Percentiles rank a stretch among this genome's conserved stretches.
phyloP scores from a whole-genome alignment of 2,113 vertebrate species.

The Datnioides undecimradiatus region DNA sequence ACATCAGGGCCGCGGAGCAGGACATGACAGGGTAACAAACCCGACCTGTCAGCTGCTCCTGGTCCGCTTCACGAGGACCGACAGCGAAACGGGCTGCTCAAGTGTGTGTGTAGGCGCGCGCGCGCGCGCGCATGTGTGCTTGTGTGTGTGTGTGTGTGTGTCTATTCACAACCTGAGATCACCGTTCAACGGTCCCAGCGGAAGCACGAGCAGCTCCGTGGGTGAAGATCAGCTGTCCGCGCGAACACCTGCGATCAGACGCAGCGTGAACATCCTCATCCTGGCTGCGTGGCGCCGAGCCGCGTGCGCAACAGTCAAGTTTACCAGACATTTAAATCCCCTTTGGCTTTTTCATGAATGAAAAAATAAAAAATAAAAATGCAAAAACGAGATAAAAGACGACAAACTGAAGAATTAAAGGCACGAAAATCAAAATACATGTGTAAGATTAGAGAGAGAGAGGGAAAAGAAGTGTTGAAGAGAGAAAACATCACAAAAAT shows the following conservation, averaged over 20 bases:
- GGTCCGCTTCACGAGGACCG: slow-evolving; percentile 20
- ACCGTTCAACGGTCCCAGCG: slow-evolving; percentile 3
- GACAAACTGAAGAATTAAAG: slow-evolving; percentile 17
- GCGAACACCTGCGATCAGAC: slow-evolving; percentile 28
- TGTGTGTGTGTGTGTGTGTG: not conserved
- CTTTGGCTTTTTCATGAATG: not conserved
- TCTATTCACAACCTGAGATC: slow-evolving; percentile 11
- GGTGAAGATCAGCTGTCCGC: slow-evolving; percentile 12
- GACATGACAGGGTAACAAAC: slow-evolving; percentile 31
- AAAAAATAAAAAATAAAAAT: not conserved
- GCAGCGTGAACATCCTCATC: slow-evolving; percentile 4
- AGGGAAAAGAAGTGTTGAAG: slow-evolving; percentile 20
- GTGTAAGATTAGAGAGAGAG: not conserved
- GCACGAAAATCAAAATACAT: slow-evolving; percentile 24
- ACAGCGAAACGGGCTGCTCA: slow-evolving; percentile 7
- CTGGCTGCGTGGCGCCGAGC: not conserved
- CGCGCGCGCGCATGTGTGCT: not conserved
- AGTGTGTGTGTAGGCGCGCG: not conserved
- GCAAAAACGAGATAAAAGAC: not conserved
- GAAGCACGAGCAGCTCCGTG: slow-evolving; percentile 1
- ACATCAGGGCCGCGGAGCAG: slow-evolving; percentile 15
- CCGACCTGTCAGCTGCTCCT: slow-evolving; percentile 41
- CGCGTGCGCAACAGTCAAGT: slow-evolving; percentile 23
- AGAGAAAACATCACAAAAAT: slow-evolving; percentile 6
- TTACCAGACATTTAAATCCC: slow-evolving; percentile 21